Conservation (phyloP, 2,797 vertebrate genomes). For the Pipistrellus kuhlii region DNA sequence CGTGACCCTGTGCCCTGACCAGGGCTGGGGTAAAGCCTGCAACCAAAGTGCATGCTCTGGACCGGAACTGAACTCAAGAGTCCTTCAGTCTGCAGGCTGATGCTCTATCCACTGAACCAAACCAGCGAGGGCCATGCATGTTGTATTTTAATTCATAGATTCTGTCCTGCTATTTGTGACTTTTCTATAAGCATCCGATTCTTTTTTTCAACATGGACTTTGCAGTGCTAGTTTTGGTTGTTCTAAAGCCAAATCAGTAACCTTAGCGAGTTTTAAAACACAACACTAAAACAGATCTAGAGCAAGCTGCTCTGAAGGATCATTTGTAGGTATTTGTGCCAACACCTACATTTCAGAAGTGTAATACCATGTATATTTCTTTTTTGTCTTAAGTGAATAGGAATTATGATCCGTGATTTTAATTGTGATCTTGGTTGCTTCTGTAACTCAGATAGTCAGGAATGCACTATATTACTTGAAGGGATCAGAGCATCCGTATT, state of each 20-base stretch:
- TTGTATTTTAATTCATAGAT: background rate
- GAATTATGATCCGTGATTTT: background rate
- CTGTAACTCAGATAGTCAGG: background rate
- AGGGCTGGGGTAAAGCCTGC: too few relatives aligned
- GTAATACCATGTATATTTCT: background rate
- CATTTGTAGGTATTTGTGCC: background rate
- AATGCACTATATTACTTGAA: background rate
- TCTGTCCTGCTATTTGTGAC: background rate
- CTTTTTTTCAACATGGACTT: conserved; percentile 29
- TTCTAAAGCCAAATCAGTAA: conserved; percentile 29
- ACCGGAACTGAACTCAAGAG: too few relatives aligned
- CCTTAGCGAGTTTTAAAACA: background rate
- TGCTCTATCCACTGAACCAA: background rate
- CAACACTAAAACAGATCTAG: background rate
- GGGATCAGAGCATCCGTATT: background rate
- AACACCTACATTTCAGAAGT: background rate
- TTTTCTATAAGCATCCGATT: conserved; percentile 33
- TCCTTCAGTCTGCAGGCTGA: background rate
- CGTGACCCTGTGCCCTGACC: background rate
- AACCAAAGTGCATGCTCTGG: too few relatives aligned
- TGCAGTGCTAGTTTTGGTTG: conserved; percentile 3
- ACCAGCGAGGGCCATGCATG: background rate
- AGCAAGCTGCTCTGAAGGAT: background rate
- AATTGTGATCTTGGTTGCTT: background rate
- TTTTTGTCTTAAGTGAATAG: conserved; percentile 1